A percentile compares a stretch with the other conserved stretches of the same genome.
Evolutionary conservation across 2,888 invertebrate species (phyloP).

Genomic region (Caenorhabditis panamensis): DNA sequence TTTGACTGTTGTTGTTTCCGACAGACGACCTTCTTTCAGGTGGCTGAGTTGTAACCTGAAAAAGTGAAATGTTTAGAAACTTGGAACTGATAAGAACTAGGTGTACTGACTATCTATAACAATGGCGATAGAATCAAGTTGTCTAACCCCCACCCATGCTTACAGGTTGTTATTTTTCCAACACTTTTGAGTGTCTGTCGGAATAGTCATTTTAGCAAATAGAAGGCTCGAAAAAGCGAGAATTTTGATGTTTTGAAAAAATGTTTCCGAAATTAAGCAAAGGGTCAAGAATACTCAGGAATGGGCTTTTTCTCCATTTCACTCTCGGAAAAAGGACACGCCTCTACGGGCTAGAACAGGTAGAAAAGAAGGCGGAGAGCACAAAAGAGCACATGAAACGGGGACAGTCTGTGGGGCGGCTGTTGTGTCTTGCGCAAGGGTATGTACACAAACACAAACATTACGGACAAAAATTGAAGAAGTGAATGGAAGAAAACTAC

Average conservation of each 20-base stretch:
- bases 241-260: slow-evolving; percentile 39
- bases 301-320: neutral
- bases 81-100: neutral
- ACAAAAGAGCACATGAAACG: slow-evolving; percentile 57
- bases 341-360: slow-evolving; percentile 22
- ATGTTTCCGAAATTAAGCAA: neutral
- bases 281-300: slow-evolving; percentile 17
- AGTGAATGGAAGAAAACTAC: slow-evolving; percentile 34
- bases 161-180: slow-evolving; percentile 42
- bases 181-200: slow-evolving; percentile 41
- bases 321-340: slow-evolving; percentile 13
- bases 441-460: slow-evolving; percentile 51
- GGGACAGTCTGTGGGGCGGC: slow-evolving; percentile 37
- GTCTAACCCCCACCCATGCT: slow-evolving; percentile 7
- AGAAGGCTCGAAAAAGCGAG: slow-evolving; percentile 40
- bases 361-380: slow-evolving; percentile 41
- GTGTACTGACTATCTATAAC: slow-evolving; percentile 1
- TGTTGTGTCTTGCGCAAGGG: slow-evolving; percentile 49
- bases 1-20: slow-evolving; percentile 68
- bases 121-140: neutral
- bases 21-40: slow-evolving; percentile 65
- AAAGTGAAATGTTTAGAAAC: slow-evolving; percentile 1
- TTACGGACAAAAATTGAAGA: slow-evolving; percentile 37
- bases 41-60: slow-evolving; percentile 70
- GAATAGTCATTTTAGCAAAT: slow-evolving; percentile 57